These are phyloP conservation scores for Kryphioiulus occultus DNA, from an alignment of 2,888 invertebrate genomes.

Conservation along the genomic window DNA sequence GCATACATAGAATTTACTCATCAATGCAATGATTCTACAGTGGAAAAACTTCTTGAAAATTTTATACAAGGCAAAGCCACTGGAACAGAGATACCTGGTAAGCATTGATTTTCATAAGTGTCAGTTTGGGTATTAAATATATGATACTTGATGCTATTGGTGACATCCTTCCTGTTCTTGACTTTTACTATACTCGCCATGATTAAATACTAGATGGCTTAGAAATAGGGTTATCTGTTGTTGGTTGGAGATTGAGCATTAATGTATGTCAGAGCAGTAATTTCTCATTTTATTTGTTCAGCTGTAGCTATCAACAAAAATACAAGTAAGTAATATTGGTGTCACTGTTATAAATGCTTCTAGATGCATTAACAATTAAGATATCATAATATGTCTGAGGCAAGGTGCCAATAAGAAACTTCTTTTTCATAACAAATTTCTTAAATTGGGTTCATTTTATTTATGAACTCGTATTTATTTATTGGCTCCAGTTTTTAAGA, in stretches of 20 bases:
- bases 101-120: neutral
- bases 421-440: neutral
- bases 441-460: neutral
- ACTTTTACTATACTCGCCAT: neutral
- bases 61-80: slow-evolving; percentile 93
- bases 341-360: slow-evolving; percentile 22
- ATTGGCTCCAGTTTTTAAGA: no score
- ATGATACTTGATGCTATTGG: neutral
- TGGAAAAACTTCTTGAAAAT: slow-evolving; percentile 89
- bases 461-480: no score
- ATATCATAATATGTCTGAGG: neutral
- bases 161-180: neutral
- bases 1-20: slow-evolving; percentile 77
- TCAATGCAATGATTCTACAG: slow-evolving; percentile 88
- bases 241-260: neutral
- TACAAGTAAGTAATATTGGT: slow-evolving; percentile 35
- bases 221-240: neutral
- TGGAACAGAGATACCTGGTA: slow-evolving; percentile 90
- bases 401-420: neutral
- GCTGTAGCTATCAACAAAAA: slow-evolving; percentile 34
- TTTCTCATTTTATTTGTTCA: slow-evolving; percentile 27
- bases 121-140: neutral
- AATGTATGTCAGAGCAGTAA: neutral
- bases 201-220: neutral
- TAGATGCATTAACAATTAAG: slow-evolving; percentile 28